Evolutionary conservation across 64 coral and sea anemone species (phyloP).

Genomic region (Dendrophyllia cribrosa): DNA sequence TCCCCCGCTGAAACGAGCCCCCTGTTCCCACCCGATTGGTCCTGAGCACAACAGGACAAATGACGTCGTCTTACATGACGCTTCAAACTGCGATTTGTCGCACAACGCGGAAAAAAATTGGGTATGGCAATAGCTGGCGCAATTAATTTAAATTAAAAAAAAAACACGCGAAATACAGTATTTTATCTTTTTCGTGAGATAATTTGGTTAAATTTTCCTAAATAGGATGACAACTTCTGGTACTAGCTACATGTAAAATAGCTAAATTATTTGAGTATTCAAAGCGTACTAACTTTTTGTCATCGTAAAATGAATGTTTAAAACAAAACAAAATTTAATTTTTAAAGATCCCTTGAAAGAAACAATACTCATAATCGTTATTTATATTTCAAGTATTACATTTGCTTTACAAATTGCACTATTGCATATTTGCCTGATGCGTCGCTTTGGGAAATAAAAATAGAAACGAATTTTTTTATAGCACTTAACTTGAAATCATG

Average conservation of each 20-base stretch:
- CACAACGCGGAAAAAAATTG: not conserved
- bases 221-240: not conserved
- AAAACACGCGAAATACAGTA: not conserved
- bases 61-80: not conserved
- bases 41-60: conserved; percentile 10
- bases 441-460: conserved; percentile 26
- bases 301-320: not conserved
- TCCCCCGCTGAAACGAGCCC: conserved; percentile 72
- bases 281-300: not conserved
- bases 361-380: not conserved
- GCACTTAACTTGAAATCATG: not conserved
- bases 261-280: conserved; percentile 1
- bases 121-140: not conserved
- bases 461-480: not conserved
- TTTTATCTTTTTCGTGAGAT: not conserved
- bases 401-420: conserved; percentile 15
- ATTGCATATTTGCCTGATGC: not conserved
- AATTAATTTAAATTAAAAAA: not conserved
- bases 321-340: not conserved
- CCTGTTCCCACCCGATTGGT: conserved; percentile 85
- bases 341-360: too few relatives aligned
- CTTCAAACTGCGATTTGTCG: not conserved
- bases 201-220: not conserved
- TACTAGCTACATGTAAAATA: conserved; percentile 3
- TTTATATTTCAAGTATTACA: not conserved